Evolutionary conservation across 2,797 vertebrate genomes (phyloP).

Genomic region (Pogoniulus pusillus): DNA sequence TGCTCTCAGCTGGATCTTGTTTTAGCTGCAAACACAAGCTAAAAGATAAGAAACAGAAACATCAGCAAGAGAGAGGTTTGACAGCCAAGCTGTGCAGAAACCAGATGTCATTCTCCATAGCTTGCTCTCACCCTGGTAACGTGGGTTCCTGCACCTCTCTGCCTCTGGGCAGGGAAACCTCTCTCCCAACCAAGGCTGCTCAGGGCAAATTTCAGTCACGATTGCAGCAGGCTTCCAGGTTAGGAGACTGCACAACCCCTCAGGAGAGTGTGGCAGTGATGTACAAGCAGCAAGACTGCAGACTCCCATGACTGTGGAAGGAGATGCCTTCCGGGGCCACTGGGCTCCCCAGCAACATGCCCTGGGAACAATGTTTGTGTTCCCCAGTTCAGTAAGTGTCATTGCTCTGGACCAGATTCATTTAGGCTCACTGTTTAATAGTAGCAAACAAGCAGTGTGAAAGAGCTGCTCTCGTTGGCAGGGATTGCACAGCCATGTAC

Average conservation of each 20-base stretch:
- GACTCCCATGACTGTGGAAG: neutral
- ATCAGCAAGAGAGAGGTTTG: constrained; percentile 19
- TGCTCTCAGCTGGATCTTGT: neutral
- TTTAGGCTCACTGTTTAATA: neutral
- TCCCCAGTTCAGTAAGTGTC: neutral
- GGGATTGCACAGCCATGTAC: accelerated
- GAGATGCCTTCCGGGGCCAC: neutral
- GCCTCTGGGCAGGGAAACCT: neutral
- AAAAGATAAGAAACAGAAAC: constrained; percentile 63
- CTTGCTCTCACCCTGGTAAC: neutral
- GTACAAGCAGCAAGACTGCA: accelerated
- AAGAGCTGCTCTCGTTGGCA: neutral
- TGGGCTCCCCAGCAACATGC: neutral
- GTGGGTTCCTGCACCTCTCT: neutral
- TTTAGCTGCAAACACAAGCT: neutral
- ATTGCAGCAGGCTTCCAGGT: neutral
- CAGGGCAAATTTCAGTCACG: neutral
- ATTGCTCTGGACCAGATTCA: neutral
- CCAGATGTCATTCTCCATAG: constrained; percentile 38
- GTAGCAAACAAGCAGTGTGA: neutral
- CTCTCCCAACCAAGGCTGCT: neutral
- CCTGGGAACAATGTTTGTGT: neutral
- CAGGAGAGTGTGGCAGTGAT: accelerated
- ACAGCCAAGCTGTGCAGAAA: constrained; percentile 55
- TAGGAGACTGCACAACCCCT: neutral